Conservation (phyloP, 2,113 vertebrate species). For the Hydropotes inermis region DNA sequence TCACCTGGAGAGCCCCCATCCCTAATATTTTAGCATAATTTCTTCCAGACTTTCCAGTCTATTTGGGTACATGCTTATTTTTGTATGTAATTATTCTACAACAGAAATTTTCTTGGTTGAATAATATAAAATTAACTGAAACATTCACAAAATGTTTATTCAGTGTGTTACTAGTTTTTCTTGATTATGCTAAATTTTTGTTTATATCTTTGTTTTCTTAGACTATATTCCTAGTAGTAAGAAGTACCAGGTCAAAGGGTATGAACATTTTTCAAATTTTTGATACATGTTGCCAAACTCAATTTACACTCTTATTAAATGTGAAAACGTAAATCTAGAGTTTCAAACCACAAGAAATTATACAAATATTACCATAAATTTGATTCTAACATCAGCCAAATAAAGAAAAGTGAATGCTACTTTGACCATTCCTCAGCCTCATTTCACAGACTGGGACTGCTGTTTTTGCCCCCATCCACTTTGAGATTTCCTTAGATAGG, state of each 20-base stretch:
- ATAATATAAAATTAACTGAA: background rate
- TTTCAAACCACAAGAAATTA: background rate
- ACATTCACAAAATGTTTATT: conserved; percentile 7
- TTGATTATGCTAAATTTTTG: background rate
- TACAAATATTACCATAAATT: background rate
- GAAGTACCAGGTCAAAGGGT: background rate
- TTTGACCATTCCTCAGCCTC: background rate
- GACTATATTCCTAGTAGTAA: background rate
- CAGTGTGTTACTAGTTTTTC: background rate
- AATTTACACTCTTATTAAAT: background rate
- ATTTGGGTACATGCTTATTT: background rate
- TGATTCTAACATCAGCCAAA: background rate
- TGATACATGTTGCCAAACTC: background rate
- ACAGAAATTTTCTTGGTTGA: background rate
- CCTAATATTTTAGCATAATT: background rate
- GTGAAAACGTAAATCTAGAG: background rate
- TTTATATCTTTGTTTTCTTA: background rate
- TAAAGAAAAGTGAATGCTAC: background rate
- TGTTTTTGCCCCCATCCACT: background rate
- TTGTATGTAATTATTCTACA: background rate
- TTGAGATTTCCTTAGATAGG: background rate
- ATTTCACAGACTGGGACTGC: background rate
- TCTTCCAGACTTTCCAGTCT: background rate
- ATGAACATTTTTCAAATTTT: conserved; percentile 7
- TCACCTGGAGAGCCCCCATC: background rate